phyloP scores from a whole-genome alignment of 2,888 invertebrate genomes.

The Tachina fera region DNA sequence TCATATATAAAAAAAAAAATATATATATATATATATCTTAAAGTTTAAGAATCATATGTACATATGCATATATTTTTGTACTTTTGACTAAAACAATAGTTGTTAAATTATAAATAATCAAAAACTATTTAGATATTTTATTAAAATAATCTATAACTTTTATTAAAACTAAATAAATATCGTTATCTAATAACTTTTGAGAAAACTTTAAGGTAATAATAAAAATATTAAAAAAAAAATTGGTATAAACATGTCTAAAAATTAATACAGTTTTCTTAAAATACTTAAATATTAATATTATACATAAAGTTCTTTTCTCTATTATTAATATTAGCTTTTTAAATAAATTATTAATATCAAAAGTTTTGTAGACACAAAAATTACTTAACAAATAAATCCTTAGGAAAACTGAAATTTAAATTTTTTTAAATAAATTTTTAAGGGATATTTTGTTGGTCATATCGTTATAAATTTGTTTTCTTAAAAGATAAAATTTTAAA shows the following conservation, averaged over 20 bases:
- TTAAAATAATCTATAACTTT: neutral
- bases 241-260: conserved; percentile 18
- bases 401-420: neutral
- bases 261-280: conserved; percentile 34
- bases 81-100: conserved; percentile 55
- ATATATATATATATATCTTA: conserved; percentile 1
- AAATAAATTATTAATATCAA: neutral
- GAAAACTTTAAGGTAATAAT: neutral
- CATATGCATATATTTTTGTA: conserved; percentile 66
- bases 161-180: neutral
- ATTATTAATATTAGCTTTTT: neutral
- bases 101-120: conserved; percentile 32
- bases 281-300: conserved; percentile 27
- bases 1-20: neutral
- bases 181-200: neutral
- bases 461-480: too few species aligned
- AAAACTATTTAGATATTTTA: neutral
- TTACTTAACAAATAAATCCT: neutral
- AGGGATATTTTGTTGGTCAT: too few species aligned
- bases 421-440: too few species aligned
- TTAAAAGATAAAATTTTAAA: too few species aligned
- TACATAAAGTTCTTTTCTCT: neutral
- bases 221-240: conserved; percentile 23
- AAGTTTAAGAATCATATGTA: neutral
- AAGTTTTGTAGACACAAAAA: neutral